Evolutionary conservation across 1,140 invertebrate species (phyloP).

Genomic region (Colletes gigas): DNA sequence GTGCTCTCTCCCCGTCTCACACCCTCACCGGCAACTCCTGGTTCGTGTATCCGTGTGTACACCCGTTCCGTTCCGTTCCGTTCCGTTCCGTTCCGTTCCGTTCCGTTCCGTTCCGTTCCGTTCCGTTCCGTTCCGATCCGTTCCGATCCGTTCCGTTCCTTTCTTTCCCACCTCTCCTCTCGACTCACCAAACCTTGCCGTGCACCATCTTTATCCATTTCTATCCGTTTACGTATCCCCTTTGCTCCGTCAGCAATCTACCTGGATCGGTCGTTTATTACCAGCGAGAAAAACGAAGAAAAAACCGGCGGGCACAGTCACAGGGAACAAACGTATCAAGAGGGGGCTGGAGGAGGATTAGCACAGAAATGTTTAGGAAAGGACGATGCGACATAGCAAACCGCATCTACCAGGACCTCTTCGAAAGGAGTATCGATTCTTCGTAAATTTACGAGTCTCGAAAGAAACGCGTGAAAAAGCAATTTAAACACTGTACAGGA

Average conservation of each 20-base stretch:
- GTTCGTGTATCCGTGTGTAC: slow-evolving; percentile 38
- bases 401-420: slow-evolving; percentile 23
- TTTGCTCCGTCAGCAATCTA: slow-evolving; percentile 27
- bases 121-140: too few species aligned
- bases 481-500: neutral
- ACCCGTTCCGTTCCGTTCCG: neutral
- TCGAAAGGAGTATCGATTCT: slow-evolving; percentile 31
- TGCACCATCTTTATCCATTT: slow-evolving; percentile 32
- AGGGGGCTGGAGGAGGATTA: neutral
- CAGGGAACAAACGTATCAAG: neutral
- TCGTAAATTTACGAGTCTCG: slow-evolving; percentile 40
- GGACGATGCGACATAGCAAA: slow-evolving; percentile 40
- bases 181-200: neutral
- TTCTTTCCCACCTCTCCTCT: slow-evolving; percentile 9
- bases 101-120: too few species aligned
- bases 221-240: slow-evolving; percentile 48
- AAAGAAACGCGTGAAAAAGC: slow-evolving; percentile 11
- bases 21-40: slow-evolving; percentile 13
- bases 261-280: slow-evolving; percentile 45
- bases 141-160: too few species aligned
- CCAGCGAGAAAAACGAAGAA: slow-evolving; percentile 4
- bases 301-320: slow-evolving; percentile 1
- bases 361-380: slow-evolving; percentile 43
- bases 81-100: slow-evolving; percentile 32
- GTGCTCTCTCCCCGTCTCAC: slow-evolving; percentile 44